Percentiles rank a stretch among this genome's conserved stretches.
Conservation (phyloP, 2,797 vertebrate genomes). For the Chelidonichthys spinosus region DNA sequence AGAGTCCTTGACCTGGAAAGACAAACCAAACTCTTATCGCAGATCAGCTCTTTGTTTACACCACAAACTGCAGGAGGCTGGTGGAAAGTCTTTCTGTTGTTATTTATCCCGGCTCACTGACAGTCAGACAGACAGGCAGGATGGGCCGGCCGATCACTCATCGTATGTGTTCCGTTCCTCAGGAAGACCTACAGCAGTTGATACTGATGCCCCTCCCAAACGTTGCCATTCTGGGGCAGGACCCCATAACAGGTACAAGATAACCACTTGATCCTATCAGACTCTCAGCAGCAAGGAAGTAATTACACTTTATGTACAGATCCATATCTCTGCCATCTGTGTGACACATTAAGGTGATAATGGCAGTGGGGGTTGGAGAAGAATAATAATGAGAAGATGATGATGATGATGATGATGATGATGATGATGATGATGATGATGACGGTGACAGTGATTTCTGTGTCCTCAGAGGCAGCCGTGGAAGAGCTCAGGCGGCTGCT, state of each 20-base stretch:
- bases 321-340: slow-evolving; percentile 66
- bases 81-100: slow-evolving; percentile 58
- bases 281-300: slow-evolving; percentile 61
- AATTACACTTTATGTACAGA: slow-evolving; percentile 65
- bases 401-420: slow-evolving; percentile 34
- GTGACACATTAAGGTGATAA: slow-evolving; percentile 72
- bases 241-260: slow-evolving; percentile 90
- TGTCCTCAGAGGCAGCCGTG: slow-evolving; percentile 87
- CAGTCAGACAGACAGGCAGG: slow-evolving; percentile 36
- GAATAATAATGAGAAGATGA: not conserved
- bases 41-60: slow-evolving; percentile 65
- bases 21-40: slow-evolving; percentile 6
- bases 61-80: slow-evolving; percentile 49
- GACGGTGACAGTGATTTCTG: slow-evolving; percentile 65
- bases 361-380: slow-evolving; percentile 33
- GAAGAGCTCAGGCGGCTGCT: slow-evolving; percentile 88
- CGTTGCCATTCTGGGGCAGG: slow-evolving; percentile 87
- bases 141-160: not conserved
- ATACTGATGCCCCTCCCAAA: slow-evolving; percentile 90
- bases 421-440: slow-evolving; percentile 58
- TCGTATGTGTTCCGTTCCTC: slow-evolving; percentile 36
- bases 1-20: slow-evolving; percentile 15
- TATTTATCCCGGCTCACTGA: slow-evolving; percentile 32
- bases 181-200: slow-evolving; percentile 92
- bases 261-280: slow-evolving; percentile 63